Evolutionary conservation across 2,113 vertebrate species (phyloP).

Genomic region (Gymnobelideus leadbeateri): DNA sequence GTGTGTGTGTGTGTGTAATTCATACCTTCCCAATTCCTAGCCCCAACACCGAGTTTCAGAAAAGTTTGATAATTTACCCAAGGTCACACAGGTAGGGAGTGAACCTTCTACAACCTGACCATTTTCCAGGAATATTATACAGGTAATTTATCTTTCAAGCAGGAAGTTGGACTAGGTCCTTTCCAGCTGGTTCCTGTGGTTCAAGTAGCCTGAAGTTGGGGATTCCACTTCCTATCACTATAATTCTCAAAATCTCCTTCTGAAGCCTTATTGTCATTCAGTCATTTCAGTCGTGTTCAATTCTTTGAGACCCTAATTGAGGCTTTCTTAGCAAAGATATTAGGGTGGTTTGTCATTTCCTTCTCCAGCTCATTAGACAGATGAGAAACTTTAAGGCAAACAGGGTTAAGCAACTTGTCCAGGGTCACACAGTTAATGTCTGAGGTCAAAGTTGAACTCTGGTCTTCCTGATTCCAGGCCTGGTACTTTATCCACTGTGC

Average conservation of each 20-base stretch:
- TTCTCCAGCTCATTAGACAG: neutral
- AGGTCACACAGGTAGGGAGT: neutral
- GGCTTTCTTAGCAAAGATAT: no score
- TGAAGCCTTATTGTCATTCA: neutral
- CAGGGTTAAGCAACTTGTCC: neutral
- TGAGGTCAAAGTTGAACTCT: neutral
- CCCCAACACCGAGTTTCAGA: neutral
- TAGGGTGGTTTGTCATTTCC: no score
- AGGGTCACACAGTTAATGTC: no score
- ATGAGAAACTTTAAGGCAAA: neutral
- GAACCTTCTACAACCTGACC: neutral
- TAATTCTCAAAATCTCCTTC: neutral
- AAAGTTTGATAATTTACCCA: neutral
- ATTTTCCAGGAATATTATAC: neutral
- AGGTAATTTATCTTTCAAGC: neutral
- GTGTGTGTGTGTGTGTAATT: neutral
- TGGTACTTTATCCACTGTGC: neutral
- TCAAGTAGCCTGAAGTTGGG: neutral
- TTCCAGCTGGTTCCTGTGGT: neutral
- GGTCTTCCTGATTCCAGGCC: neutral
- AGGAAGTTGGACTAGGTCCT: neutral
- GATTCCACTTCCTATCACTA: neutral
- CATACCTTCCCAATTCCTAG: neutral
- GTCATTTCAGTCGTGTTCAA: neutral
- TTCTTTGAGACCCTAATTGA: neutral